Conservation (phyloP, 2,797 vertebrate genomes). For the Acanthopagrus latus region DNA sequence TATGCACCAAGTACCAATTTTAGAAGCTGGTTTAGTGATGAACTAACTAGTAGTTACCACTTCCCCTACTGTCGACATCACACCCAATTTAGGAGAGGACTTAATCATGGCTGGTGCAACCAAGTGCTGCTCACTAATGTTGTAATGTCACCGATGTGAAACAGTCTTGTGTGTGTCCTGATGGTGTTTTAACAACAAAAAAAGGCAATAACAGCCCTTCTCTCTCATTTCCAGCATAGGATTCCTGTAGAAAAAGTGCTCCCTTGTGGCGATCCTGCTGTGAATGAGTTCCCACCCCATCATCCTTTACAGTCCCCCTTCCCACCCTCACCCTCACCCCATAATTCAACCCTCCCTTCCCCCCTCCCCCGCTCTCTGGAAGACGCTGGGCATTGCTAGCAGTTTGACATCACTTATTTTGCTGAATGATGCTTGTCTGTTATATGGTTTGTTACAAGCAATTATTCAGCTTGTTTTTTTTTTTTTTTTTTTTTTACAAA, state of each 20-base stretch:
- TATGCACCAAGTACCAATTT: too few species aligned
- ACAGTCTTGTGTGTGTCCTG: constrained; percentile 63
- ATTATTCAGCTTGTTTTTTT: constrained; percentile 66
- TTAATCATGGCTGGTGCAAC: too few species aligned
- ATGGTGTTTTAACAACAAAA: constrained; percentile 76
- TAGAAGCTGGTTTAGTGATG: too few species aligned
- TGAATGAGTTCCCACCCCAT: constrained; percentile 87
- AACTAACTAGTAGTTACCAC: too few species aligned
- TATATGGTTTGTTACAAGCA: constrained; percentile 54
- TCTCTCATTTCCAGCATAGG: constrained; percentile 97
- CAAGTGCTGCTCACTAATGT: constrained; percentile 52
- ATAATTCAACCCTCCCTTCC: constrained; percentile 65
- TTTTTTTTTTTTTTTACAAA: constrained; percentile 60
- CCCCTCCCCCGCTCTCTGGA: constrained; percentile 74
- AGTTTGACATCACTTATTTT: constrained; percentile 72
- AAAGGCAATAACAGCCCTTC: constrained; percentile 91
- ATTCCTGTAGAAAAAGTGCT: constrained; percentile 94
- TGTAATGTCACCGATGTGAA: constrained; percentile 64
- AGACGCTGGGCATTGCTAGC: constrained; percentile 81
- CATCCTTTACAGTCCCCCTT: constrained; percentile 79
- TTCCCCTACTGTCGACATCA: too few species aligned
- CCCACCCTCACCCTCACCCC: constrained; percentile 74
- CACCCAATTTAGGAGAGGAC: too few species aligned
- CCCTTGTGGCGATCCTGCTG: constrained; percentile 88
- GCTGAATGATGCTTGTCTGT: constrained; percentile 72